These are phyloP conservation scores for Melipona beecheii DNA, from an alignment of 2,888 invertebrate genomes.

Conservation along the genomic window DNA sequence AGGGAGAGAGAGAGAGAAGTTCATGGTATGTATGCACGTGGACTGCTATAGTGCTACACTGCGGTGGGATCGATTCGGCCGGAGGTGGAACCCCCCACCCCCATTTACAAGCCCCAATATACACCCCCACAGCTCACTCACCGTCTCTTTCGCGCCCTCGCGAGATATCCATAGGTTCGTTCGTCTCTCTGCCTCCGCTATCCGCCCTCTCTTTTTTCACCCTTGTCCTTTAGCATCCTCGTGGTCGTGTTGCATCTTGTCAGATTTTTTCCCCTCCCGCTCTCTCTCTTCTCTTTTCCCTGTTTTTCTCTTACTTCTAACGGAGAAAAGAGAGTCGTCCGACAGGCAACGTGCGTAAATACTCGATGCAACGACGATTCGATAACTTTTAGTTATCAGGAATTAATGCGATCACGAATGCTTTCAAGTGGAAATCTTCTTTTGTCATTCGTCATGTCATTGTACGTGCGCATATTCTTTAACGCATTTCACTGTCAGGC, in stretches of 20 bases:
- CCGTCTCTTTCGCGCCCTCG: conserved; percentile 69
- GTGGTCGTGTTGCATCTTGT: conserved; percentile 57
- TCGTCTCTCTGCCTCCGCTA: conserved; percentile 29
- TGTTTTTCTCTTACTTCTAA: not conserved
- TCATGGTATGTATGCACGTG: conserved; percentile 79
- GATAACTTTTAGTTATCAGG: not conserved
- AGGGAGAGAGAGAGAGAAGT: conserved; percentile 46
- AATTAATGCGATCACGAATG: not conserved
- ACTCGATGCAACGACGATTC: not conserved
- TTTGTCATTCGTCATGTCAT: too few species aligned
- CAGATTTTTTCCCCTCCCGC: conserved; percentile 40
- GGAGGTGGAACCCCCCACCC: conserved; percentile 75
- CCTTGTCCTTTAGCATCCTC: conserved; percentile 44
- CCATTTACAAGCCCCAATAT: conserved; percentile 77
- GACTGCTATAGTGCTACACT: conserved; percentile 78
- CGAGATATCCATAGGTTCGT: conserved; percentile 71
- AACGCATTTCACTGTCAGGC: too few species aligned
- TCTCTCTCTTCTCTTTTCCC: conserved; percentile 9
- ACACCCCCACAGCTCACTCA: conserved; percentile 67
- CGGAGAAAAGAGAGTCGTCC: too few species aligned
- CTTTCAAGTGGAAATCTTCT: too few species aligned
- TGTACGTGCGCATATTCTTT: too few species aligned
- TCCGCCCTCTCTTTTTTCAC: conserved; percentile 17
- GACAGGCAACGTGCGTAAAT: too few species aligned
- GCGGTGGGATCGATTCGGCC: conserved; percentile 82